Percentiles rank a stretch among this genome's conserved stretches.
Conservation (phyloP, 2,113 vertebrate genomes). For the Probosciger aterrimus region DNA sequence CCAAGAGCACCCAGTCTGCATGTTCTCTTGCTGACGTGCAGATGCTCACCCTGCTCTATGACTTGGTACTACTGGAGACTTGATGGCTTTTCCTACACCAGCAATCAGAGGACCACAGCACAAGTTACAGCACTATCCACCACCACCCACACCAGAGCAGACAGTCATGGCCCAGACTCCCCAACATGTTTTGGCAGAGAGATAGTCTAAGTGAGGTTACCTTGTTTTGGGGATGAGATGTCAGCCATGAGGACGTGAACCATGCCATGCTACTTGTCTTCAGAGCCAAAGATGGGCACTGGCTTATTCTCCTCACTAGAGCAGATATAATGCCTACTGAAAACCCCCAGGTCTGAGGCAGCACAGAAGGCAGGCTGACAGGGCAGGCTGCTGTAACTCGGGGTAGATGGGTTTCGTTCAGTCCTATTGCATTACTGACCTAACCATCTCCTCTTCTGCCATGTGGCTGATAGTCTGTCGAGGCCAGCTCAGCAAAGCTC, state of each 20-base stretch:
- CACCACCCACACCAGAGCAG: not conserved
- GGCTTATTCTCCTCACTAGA: not conserved
- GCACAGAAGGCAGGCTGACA: not conserved
- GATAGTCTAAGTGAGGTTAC: not conserved
- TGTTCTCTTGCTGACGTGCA: not conserved
- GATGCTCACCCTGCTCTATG: not conserved
- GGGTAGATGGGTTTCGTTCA: not conserved
- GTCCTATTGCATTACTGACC: not conserved
- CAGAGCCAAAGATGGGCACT: not conserved
- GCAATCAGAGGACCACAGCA: not conserved
- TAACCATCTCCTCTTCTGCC: not conserved
- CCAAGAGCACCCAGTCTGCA: not conserved
- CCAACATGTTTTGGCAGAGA: not conserved
- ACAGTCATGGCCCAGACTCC: not conserved
- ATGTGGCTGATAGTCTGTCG: fast-evolving
- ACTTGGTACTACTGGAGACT: fast-evolving
- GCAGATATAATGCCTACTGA: not conserved
- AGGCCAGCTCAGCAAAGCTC: not conserved
- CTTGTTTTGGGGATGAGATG: not conserved
- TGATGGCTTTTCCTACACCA: not conserved
- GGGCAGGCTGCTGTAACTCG: not conserved
- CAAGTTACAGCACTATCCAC: not conserved
- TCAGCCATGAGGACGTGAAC: not conserved
- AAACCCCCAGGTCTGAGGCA: not conserved
- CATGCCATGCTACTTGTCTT: not conserved